Evolutionary conservation across 2,888 invertebrate genomes (phyloP).

Genomic region (Heliconius erato): DNA sequence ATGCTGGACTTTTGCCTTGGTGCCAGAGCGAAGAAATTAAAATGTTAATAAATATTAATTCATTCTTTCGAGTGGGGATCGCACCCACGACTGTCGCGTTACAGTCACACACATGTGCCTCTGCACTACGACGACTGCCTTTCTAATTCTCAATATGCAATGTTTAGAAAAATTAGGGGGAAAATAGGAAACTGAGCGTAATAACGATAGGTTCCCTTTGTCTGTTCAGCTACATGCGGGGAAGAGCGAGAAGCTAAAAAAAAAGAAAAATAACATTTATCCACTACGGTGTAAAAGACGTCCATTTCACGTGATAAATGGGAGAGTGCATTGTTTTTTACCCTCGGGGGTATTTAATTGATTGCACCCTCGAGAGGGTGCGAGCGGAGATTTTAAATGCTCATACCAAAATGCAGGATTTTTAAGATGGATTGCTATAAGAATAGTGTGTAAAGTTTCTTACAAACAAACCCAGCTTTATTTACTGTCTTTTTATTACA

Average conservation of each 20-base stretch:
- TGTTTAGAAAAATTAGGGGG: too few relatives aligned
- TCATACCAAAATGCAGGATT: constrained; percentile 16
- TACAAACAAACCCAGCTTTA: background rate
- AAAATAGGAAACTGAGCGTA: background rate
- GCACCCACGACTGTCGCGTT: too few relatives aligned
- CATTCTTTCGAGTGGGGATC: too few relatives aligned
- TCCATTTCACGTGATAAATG: constrained; percentile 52
- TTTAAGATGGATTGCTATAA: constrained; percentile 7
- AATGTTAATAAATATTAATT: too few relatives aligned
- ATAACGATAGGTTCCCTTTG: too few relatives aligned
- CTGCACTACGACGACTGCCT: too few relatives aligned
- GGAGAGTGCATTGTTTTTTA: constrained; percentile 56
- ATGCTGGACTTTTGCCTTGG: too few relatives aligned
- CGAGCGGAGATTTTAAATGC: constrained; percentile 19
- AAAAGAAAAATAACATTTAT: background rate
- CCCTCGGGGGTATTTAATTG: constrained; percentile 57
- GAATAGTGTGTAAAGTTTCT: background rate
- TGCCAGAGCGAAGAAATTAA: too few relatives aligned
- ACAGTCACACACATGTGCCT: too few relatives aligned
- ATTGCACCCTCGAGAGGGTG: constrained; percentile 48
- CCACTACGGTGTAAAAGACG: constrained; percentile 49
- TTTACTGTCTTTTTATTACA: too few relatives aligned
- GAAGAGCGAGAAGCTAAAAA: background rate
- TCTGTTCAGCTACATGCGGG: background rate
- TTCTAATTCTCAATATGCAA: too few relatives aligned